Conservation (phyloP, 2,888 invertebrate genomes). For the Lymantria dispar region DNA sequence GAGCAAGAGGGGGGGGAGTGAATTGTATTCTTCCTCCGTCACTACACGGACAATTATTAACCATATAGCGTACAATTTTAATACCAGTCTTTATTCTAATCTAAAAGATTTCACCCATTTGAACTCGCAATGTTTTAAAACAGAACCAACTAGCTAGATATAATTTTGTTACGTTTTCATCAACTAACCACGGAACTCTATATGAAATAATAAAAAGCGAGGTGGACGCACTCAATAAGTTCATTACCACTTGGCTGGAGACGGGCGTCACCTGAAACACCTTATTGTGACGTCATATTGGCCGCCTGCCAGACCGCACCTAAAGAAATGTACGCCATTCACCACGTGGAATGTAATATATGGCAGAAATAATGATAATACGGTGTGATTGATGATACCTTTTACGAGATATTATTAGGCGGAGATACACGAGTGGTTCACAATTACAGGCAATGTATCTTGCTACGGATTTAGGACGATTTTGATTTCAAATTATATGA, state of each 20-base stretch:
- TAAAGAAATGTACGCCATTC: conserved; percentile 38
- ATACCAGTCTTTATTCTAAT: no score
- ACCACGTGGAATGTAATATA: conserved; percentile 30
- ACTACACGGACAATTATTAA: no score
- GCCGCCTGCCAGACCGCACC: conserved; percentile 48
- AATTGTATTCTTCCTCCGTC: no score
- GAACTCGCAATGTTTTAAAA: no score
- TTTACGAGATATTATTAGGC: conserved; percentile 14
- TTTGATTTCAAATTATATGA: neutral
- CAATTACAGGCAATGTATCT: conserved; percentile 8
- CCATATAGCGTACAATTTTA: no score
- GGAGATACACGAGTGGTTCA: conserved; percentile 4
- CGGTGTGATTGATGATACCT: conserved; percentile 29
- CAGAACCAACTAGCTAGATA: neutral
- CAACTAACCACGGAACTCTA: conserved; percentile 1
- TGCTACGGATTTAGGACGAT: neutral
- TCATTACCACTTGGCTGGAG: conserved; percentile 75
- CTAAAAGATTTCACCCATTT: no score
- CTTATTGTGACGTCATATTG: conserved; percentile 43
- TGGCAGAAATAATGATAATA: conserved; percentile 19
- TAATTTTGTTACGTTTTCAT: neutral
- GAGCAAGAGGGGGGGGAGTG: no score
- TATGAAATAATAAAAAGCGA: conserved; percentile 22
- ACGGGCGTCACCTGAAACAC: conserved; percentile 57
- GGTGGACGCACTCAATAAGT: conserved; percentile 54